A percentile compares a stretch with the other conserved stretches of the same genome.
phyloP scores from a whole-genome alignment of 2,888 invertebrate genomes.

The Drosophila hamatofila region DNA sequence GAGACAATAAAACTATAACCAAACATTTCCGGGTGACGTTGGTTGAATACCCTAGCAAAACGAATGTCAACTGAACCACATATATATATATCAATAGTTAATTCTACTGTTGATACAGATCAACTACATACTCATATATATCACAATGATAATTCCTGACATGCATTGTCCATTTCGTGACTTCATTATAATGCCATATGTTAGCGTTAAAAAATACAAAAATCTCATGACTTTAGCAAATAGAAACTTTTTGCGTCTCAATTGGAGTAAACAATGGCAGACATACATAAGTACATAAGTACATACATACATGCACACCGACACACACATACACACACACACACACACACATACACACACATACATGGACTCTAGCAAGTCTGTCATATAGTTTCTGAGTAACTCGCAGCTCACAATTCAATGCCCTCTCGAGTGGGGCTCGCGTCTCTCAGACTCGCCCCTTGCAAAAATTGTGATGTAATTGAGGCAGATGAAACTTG shows the following conservation, averaged over 20 bases:
- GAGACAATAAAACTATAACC: neutral
- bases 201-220: neutral
- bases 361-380: neutral
- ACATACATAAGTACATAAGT: constrained; percentile 25
- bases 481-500: constrained; percentile 46
- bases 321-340: neutral
- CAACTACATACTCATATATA: neutral
- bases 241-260: constrained; percentile 11
- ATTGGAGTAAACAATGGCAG: constrained; percentile 19
- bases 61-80: neutral
- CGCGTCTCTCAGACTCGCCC: neutral
- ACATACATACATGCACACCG: neutral
- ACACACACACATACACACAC: neutral
- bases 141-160: neutral
- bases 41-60: neutral
- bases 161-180: constrained; percentile 6
- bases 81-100: neutral
- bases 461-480: constrained; percentile 19
- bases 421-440: constrained; percentile 24
- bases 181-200: constrained; percentile 7
- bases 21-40: constrained; percentile 4
- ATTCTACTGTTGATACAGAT: neutral
- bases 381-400: constrained; percentile 3
- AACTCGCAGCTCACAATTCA: constrained; percentile 11
- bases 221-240: constrained; percentile 6